Conservation (phyloP, 2,888 invertebrate species). For the Andrena minutula region DNA sequence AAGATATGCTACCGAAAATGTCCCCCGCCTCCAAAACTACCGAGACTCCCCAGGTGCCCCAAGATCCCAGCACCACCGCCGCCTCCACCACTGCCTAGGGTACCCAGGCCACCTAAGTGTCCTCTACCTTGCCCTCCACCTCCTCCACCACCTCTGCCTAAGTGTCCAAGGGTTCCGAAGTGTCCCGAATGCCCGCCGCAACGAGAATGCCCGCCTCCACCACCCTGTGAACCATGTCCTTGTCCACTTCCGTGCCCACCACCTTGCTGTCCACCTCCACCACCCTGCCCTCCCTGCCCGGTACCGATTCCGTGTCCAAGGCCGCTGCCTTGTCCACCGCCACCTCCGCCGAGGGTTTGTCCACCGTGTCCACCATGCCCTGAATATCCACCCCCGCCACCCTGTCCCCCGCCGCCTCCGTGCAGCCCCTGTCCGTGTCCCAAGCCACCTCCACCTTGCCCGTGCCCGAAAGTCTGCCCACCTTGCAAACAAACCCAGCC, state of each 20-base stretch:
- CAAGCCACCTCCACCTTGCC: slow-evolving; percentile 44
- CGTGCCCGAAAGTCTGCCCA: slow-evolving; percentile 47
- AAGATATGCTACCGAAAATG: slow-evolving; percentile 54
- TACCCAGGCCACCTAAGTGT: slow-evolving; percentile 28
- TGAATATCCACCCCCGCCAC: slow-evolving; percentile 23
- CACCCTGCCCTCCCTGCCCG: slow-evolving; percentile 47
- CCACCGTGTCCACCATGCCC: slow-evolving; percentile 52
- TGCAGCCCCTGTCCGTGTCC: slow-evolving; percentile 56
- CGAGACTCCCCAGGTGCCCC: slow-evolving; percentile 31
- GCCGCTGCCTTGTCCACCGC: slow-evolving; percentile 45
- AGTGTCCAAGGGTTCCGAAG: not conserved
- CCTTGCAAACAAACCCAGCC: not conserved
- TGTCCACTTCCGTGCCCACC: slow-evolving; percentile 58
- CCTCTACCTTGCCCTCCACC: slow-evolving; percentile 33
- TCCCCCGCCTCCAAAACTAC: slow-evolving; percentile 35
- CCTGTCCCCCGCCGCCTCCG: slow-evolving; percentile 56
- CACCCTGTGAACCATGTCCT: slow-evolving; percentile 57
- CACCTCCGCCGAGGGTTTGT: slow-evolving; percentile 5
- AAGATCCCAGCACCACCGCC: slow-evolving; percentile 25
- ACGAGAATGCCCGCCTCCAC: slow-evolving; percentile 55
- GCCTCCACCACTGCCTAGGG: slow-evolving; percentile 26
- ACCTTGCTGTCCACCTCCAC: slow-evolving; percentile 44
- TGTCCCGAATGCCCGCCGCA: slow-evolving; percentile 46
- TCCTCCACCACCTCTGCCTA: slow-evolving; percentile 20
- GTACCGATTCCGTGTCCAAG: slow-evolving; percentile 29